A percentile compares a stretch with the other conserved stretches of the same genome.
phyloP scores from a whole-genome alignment of 1,140 invertebrate species.

The fruit fly (Drosophila melanogaster) region Release_6_plus_ISO1_MT NT_033777.3:11115001-11115500 shows the following conservation, averaged over 20 bases:
- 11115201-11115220: constrained; percentile 87
- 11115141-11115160: constrained; percentile 85
- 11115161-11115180: constrained; percentile 84
- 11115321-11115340: constrained; percentile 82
- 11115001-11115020: constrained; percentile 88
- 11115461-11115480: neutral
- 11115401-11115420: constrained; percentile 13
- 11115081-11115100: constrained; percentile 86
- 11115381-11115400: constrained; percentile 12
- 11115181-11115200: constrained; percentile 85
- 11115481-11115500: constrained; percentile 12
- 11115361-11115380: constrained; percentile 9
- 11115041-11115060: constrained; percentile 90
- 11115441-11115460: neutral
- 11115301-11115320: constrained; percentile 88
- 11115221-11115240: constrained; percentile 91
- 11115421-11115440: constrained; percentile 1
- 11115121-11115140: constrained; percentile 85
- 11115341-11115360: constrained; percentile 29
- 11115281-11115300: constrained; percentile 92
- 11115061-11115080: constrained; percentile 88
- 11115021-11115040: constrained; percentile 89
- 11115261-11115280: constrained; percentile 92
- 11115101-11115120: constrained; percentile 83
- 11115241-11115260: constrained; percentile 91